Evolutionary conservation across 2,113 vertebrate genomes (phyloP).

Genomic region (Nipponia nippon): DNA sequence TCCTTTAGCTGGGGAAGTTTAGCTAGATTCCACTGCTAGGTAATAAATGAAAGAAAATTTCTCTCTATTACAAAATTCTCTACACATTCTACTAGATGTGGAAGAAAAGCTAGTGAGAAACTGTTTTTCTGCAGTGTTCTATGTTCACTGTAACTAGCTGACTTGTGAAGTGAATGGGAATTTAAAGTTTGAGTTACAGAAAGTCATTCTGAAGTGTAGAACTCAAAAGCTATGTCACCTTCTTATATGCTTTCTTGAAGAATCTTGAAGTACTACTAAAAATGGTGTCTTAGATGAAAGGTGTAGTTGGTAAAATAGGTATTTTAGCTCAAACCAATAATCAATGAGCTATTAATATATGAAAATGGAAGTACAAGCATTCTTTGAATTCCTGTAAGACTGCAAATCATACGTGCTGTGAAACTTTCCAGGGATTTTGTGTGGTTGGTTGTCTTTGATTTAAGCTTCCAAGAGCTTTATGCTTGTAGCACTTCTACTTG

Average conservation of each 20-base stretch:
- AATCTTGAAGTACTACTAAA: not conserved
- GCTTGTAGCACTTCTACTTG: not conserved
- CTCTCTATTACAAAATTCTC: not conserved
- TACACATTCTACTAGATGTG: not conserved
- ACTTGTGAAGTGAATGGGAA: not conserved
- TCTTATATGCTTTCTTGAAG: not conserved
- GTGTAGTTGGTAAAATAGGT: not conserved
- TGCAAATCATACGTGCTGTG: not conserved
- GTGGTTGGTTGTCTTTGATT: not conserved
- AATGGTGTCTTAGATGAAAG: not conserved
- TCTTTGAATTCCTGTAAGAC: not conserved
- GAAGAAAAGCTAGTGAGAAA: not conserved
- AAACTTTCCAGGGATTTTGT: not conserved
- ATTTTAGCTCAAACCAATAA: not conserved
- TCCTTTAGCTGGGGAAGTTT: not conserved
- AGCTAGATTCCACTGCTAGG: not conserved
- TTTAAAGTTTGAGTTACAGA: not conserved
- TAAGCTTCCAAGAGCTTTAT: not conserved
- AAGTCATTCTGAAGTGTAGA: not conserved
- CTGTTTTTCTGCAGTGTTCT: not conserved
- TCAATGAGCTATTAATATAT: not conserved
- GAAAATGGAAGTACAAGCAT: not conserved
- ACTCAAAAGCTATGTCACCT: not conserved
- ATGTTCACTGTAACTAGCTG: not conserved
- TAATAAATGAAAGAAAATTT: not conserved